Conservation (phyloP, 2,113 vertebrate species). For the Alectura lathami region DNA sequence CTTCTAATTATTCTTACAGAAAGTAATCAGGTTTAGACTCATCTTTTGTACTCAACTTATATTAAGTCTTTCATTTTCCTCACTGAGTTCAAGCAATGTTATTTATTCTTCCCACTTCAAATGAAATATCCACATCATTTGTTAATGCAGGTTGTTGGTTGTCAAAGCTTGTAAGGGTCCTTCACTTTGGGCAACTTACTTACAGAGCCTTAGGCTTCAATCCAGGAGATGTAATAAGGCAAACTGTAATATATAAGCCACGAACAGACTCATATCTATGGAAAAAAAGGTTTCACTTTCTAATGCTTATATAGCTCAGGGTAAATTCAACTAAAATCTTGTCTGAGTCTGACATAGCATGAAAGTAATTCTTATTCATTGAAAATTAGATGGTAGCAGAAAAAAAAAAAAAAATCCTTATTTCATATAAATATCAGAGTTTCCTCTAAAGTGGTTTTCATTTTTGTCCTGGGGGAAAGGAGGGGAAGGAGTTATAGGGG, state of each 20-base stretch:
- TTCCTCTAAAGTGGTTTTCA: constrained; percentile 60
- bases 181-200: constrained; percentile 46
- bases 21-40: constrained; percentile 49
- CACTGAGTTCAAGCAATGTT: constrained; percentile 48
- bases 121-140: constrained; percentile 68
- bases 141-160: constrained; percentile 62
- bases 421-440: constrained; percentile 65
- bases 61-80: constrained; percentile 66
- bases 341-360: constrained; percentile 66
- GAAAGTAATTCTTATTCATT: constrained; percentile 82
- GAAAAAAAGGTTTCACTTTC: constrained; percentile 61
- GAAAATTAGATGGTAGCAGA: constrained; percentile 74
- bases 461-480: constrained; percentile 61
- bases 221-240: constrained; percentile 53
- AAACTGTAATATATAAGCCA: constrained; percentile 47
- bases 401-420: constrained; percentile 64
- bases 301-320: constrained; percentile 57
- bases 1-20: constrained; percentile 57
- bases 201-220: constrained; percentile 50
- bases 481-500: neutral
- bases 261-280: constrained; percentile 36
- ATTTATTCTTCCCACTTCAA: constrained; percentile 69
- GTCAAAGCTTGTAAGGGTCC: constrained; percentile 51
- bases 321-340: constrained; percentile 64
- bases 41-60: constrained; percentile 47